Evolutionary conservation across 2,113 vertebrate genomes (phyloP), one percentile per base, ranked within the genome.

Genomic region (Thermophis baileyi): DNA sequence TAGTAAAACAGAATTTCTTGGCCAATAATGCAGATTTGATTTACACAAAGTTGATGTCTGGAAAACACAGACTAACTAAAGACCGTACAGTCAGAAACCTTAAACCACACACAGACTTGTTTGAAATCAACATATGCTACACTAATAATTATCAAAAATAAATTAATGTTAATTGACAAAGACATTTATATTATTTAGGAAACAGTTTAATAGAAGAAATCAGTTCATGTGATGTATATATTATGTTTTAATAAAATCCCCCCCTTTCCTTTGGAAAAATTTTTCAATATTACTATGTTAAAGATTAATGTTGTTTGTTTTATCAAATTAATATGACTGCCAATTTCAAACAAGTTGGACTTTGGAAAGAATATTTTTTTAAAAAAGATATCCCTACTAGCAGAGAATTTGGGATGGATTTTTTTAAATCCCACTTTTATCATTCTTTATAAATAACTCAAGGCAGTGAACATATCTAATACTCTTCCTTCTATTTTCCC

Each of bases 71-170:
- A 44, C 10, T 10, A 40, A 74, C 20, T 22, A 89, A 92, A 12
- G 10, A 55, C 30, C 85, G 10, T 6, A 44, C 24, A 63, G 3
- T 3, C 63, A 50, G 27, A 92, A 85, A n/a, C 40, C 2, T 86
- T 63, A 89, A 1, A 2, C 1, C 49, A 20, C 20, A 92, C n/a
- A 20, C 47, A 94, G 47, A 8, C 90, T 0, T 30, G 81, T 35
- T 57, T 87, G 89, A 90, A 94, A 89, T 93, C 87, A 95, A 54
- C 44, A 0, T 0, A 93, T 87, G 20, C 3, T 91, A 92, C 4
- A 25, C 6, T 94, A 53, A 54, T 91, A 93, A 93, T 92, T 95
- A 91, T 1, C 46, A 90, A 63, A 89, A 74, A 89, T 90, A 92
- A 92, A 89, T 93, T 88, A 92, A 53, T 57, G 11, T 95, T 54